Evolutionary conservation across 2,888 invertebrate species (phyloP).

Genomic region (Trissoscelio sp.): DNA sequence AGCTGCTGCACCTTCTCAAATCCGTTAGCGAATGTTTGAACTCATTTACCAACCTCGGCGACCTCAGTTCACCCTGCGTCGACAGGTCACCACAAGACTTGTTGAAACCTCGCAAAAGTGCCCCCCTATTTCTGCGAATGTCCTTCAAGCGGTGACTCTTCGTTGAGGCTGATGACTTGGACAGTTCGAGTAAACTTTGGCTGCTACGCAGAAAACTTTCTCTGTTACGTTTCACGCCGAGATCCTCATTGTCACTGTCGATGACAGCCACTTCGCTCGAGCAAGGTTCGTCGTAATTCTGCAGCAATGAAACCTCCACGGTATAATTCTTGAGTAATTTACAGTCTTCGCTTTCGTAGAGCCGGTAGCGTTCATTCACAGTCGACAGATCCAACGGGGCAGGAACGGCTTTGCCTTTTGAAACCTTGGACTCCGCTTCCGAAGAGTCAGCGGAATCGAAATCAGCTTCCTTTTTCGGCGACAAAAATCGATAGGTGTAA

Average conservation of each 20-base stretch:
- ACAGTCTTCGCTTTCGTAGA: slow-evolving; percentile 71
- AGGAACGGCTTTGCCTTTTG: slow-evolving; percentile 55
- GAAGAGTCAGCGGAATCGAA: slow-evolving; percentile 67
- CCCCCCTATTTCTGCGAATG: slow-evolving; percentile 31
- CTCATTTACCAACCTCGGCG: slow-evolving; percentile 78
- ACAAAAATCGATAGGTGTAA: neutral
- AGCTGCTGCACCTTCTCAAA: slow-evolving; percentile 49
- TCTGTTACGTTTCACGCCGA: slow-evolving; percentile 14
- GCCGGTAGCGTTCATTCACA: slow-evolving; percentile 70
- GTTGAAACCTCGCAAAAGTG: slow-evolving; percentile 51
- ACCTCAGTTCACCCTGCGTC: slow-evolving; percentile 72
- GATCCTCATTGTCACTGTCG: slow-evolving; percentile 43
- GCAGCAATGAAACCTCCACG: slow-evolving; percentile 72
- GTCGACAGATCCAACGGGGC: slow-evolving; percentile 73
- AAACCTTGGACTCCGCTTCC: slow-evolving; percentile 16
- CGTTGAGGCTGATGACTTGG: slow-evolving; percentile 34
- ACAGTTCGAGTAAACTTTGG: slow-evolving; percentile 71
- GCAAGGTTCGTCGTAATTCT: slow-evolving; percentile 71
- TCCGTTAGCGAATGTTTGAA: slow-evolving; percentile 76
- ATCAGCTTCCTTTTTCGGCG: slow-evolving; percentile 48
- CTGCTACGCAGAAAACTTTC: slow-evolving; percentile 67
- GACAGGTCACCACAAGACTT: slow-evolving; percentile 73
- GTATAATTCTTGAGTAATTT: slow-evolving; percentile 72
- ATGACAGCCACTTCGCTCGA: slow-evolving; percentile 58
- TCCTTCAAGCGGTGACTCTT: slow-evolving; percentile 44